phyloP scores from a whole-genome alignment of 1,140 invertebrate genomes.

The Macrobrachium nipponense region DNA sequence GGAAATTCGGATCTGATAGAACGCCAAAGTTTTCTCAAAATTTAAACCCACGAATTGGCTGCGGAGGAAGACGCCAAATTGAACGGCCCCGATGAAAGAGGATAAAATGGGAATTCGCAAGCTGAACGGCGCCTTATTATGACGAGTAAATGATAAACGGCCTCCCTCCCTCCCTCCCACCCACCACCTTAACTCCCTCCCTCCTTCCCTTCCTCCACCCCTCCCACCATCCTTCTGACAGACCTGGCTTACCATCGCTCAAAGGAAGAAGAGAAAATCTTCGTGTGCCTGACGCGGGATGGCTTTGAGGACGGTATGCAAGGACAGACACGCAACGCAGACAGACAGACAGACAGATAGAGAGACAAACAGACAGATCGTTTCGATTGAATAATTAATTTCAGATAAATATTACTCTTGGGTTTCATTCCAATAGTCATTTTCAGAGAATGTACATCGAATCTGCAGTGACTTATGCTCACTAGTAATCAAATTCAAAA shows the following conservation, averaged over 20 bases:
- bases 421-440: too few species aligned
- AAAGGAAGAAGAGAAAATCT: too few species aligned
- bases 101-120: slow-evolving; percentile 4
- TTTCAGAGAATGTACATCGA: too few species aligned
- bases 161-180: not conserved
- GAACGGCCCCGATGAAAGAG: slow-evolving; percentile 53
- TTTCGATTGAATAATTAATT: too few species aligned
- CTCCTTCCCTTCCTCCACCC: not conserved
- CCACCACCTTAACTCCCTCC: not conserved
- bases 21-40: slow-evolving; percentile 58
- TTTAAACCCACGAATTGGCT: slow-evolving; percentile 53
- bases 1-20: slow-evolving; percentile 56
- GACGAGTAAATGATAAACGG: slow-evolving; percentile 22
- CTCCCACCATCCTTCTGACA: not conserved
- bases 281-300: too few species aligned
- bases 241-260: not conserved
- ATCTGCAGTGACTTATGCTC: too few species aligned
- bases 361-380: too few species aligned
- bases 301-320: too few species aligned
- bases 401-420: too few species aligned
- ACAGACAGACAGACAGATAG: too few species aligned
- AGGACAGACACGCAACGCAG: too few species aligned
- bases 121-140: not conserved
- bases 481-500: too few species aligned
- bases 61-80: slow-evolving; percentile 58